phyloP scores from a whole-genome alignment of 2,797 vertebrate species.

The Rhinella marina region DNA sequence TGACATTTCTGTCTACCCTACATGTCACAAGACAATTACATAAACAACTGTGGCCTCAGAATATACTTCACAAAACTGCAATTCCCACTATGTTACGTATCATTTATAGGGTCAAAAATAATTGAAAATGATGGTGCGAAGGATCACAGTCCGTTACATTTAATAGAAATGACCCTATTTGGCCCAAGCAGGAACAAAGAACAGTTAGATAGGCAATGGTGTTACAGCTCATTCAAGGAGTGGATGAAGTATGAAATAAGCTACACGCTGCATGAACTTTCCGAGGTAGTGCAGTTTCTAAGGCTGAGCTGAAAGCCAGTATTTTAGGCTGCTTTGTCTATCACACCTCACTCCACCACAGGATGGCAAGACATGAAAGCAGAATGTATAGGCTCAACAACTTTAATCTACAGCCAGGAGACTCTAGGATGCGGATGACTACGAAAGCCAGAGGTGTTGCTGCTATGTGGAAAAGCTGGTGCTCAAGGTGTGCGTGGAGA shows the following conservation, averaged over 20 bases:
- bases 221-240: slow-evolving; percentile 49
- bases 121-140: slow-evolving; percentile 53
- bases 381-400: slow-evolving; percentile 16
- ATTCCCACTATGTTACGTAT: slow-evolving; percentile 25
- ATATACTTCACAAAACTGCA: slow-evolving; percentile 35
- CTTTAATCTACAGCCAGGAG: slow-evolving; percentile 21
- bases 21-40: background rate
- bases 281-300: slow-evolving; percentile 5
- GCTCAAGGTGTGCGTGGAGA: background rate
- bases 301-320: slow-evolving; percentile 28
- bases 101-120: slow-evolving; percentile 46
- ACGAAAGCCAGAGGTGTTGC: slow-evolving; percentile 25
- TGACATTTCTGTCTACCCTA: background rate
- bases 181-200: slow-evolving; percentile 15
- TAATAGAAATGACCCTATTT: slow-evolving; percentile 54
- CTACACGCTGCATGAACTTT: slow-evolving; percentile 48
- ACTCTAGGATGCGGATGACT: slow-evolving; percentile 23
- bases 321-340: slow-evolving; percentile 35
- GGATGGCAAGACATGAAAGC: background rate
- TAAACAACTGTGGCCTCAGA: background rate
- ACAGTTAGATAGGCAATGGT: slow-evolving; percentile 33
- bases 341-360: background rate
- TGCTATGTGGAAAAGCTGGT: slow-evolving; percentile 15
- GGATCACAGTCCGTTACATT: slow-evolving; percentile 42
- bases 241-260: slow-evolving; percentile 62